Conservation (phyloP, 2,797 vertebrate genomes). For the Epinephelus awoara region DNA sequence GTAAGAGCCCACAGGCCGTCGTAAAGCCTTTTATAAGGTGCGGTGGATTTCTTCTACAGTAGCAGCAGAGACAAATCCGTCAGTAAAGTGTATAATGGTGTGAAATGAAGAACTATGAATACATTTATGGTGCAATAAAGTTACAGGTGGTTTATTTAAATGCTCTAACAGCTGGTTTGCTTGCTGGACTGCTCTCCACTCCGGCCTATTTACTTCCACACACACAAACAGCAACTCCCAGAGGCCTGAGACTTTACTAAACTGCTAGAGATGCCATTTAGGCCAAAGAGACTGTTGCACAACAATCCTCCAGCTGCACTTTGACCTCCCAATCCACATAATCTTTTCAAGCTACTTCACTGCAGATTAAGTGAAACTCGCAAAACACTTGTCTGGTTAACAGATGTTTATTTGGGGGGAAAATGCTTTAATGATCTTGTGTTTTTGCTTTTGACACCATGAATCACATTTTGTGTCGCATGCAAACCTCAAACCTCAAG, state of each 20-base stretch:
- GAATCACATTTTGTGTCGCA: conserved; percentile 36
- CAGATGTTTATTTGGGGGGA: conserved; percentile 55
- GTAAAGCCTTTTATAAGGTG: conserved; percentile 36
- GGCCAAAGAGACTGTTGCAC: conserved; percentile 30
- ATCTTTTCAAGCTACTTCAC: conserved; percentile 38
- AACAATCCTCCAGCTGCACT: conserved; percentile 46
- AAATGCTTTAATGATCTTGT: conserved; percentile 42
- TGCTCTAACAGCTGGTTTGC: conserved; percentile 33
- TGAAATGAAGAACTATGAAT: conserved; percentile 53
- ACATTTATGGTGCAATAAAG: conserved; percentile 52
- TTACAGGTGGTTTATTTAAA: conserved; percentile 58
- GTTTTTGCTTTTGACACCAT: conserved; percentile 56
- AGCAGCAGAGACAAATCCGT: conserved; percentile 26
- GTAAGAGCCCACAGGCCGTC: conserved; percentile 10
- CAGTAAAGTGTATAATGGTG: conserved; percentile 37
- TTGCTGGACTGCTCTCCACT: conserved; percentile 14
- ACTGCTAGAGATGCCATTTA: conserved; percentile 25
- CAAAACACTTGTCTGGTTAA: conserved; percentile 54
- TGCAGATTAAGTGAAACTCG: conserved; percentile 26
- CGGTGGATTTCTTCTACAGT: conserved; percentile 34
- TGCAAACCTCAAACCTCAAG: conserved; percentile 59
- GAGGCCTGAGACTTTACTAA: conserved; percentile 25
- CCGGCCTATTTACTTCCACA: conserved; percentile 13
- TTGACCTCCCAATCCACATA: conserved; percentile 52
- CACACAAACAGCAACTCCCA: conserved; percentile 25